Base-by-base conservation (phyloP, 2,888 invertebrate species). In the Volucella inanis region DNA sequence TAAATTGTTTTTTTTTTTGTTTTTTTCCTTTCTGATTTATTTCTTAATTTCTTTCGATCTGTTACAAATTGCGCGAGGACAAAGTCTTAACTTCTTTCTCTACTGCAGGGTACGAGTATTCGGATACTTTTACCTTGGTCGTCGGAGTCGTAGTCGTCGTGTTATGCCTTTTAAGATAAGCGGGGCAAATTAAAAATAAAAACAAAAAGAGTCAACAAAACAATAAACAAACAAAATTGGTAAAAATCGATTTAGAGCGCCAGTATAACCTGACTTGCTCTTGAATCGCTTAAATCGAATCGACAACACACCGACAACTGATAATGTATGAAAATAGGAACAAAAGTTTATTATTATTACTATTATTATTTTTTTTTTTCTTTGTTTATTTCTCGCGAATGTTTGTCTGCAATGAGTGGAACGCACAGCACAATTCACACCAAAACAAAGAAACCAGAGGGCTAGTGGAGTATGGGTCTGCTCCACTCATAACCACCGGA, bases 401-500 rank as follows among this genome's bases (percentile, higher is more conserved):
- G 47, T 57, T 79, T 64, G 68, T 54, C 64, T 61, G 41, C 49
- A 15, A 59, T 67, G 15, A 71, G 45, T 57, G 50, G n/a, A 61
- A 68, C 62, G 47, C 71, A 61, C 67, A 68, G 76, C 71, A 61
- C 67, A 68, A 76, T 72, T 77, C 76, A 77, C 76, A 72, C 57
- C 54, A 77, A 85, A 81, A 85, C 81, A 85, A 85, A 85, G 85
- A 62, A 85, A 76, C 57, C 70, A 18, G 38, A 57, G 57, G 64
- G 61, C 31, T 31, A 39, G 22, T 80, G 61, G 50, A 45, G n/a
- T 39, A 47, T 57, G 54, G 47, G 39, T 14, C 39, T 50, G 55
- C 72, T 61, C 61, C 67, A 71, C 61, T 49, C 65, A 59, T 75
- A 50, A 70, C 65, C 57, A 47, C 76, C 52, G 41, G 47, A 70